A percentile compares a stretch with the other conserved stretches of the same genome.
Evolutionary conservation across 2,888 invertebrate species (phyloP).

Genomic region (Holacanthella duospinosa): DNA sequence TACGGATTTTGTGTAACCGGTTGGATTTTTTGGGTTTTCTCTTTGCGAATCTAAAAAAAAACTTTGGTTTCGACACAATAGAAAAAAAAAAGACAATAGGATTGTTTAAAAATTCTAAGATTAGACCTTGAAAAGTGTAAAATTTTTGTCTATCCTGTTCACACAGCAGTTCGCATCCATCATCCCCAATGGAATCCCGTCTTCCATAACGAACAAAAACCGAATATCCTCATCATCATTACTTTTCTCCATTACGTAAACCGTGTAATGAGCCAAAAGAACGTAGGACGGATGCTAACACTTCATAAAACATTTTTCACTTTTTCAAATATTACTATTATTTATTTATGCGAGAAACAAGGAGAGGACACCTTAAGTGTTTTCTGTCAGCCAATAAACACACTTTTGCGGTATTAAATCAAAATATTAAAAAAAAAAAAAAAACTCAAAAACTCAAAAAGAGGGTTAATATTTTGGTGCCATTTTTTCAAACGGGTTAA

Average conservation of each 20-base stretch:
- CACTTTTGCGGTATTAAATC: neutral
- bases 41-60: no score
- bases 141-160: neutral
- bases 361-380: no score
- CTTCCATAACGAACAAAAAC: neutral
- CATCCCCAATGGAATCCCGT: neutral
- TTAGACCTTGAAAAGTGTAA: neutral
- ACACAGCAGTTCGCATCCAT: neutral
- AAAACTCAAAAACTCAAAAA: no score
- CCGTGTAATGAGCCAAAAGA: neutral
- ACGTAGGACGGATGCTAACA: neutral
- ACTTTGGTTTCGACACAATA: no score
- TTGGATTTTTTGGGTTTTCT: no score
- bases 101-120: neutral
- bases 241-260: neutral
- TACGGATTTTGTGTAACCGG: no score
- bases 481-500: neutral
- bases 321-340: no score
- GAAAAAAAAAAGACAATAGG: neutral
- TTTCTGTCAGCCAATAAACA: no score
- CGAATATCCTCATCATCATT: neutral
- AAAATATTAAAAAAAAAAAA: no score
- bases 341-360: no score
- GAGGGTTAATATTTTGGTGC: neutral
- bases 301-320: constrained; percentile 5